Evolutionary conservation across 1,140 invertebrate species (phyloP), one percentile per base, ranked within the genome.

Genomic region (Oryctes rhinoceros): DNA sequence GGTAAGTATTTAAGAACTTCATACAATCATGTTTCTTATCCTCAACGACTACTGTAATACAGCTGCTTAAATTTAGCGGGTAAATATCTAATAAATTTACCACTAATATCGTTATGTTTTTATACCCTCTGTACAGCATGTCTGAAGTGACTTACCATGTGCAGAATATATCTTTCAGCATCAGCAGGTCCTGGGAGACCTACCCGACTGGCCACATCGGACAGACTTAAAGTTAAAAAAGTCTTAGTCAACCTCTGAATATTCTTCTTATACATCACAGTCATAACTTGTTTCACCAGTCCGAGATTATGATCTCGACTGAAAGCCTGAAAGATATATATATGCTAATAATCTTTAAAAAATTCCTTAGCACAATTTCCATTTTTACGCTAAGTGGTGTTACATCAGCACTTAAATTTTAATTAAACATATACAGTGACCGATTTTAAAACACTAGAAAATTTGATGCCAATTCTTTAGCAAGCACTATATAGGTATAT

Each of bases 241-340:
- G 98, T 99, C 89, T 98, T 98, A 47, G 98, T 99, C 76, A 99
- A 90, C 86, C 97, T 92, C 89, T 98, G 97, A 84, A 99, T 99
- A 89, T 98, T 99, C 87, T 98, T 97, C 88, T 98, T 98, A 86
- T 97, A 97, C 85, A 98, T 91, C 79, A 95, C 96, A 81, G 92
- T 92, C 59, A 97, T 88, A 77, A 98, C 96, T 90, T 96, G 94
- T 87, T 95, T 95, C 5, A 94, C 93, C 79, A 96, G 89, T 48
- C 95, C 95, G 88, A 94, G 91, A 88, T 96, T 96, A 79, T 92
- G 92, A 88, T 99, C 97, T 85, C 95, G 93, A n/a, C 90, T 90
- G 88, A 95, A 97, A 76, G 92, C 90, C 85, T 86, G 59, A 1
- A 44, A 44, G 82, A 80, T 13, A 74, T 37, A 62, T 7, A n/a